A percentile compares a stretch with the other conserved stretches of the same genome.
Evolutionary conservation across 2,113 vertebrate genomes (phyloP).

Genomic region (Penelope pileata): DNA sequence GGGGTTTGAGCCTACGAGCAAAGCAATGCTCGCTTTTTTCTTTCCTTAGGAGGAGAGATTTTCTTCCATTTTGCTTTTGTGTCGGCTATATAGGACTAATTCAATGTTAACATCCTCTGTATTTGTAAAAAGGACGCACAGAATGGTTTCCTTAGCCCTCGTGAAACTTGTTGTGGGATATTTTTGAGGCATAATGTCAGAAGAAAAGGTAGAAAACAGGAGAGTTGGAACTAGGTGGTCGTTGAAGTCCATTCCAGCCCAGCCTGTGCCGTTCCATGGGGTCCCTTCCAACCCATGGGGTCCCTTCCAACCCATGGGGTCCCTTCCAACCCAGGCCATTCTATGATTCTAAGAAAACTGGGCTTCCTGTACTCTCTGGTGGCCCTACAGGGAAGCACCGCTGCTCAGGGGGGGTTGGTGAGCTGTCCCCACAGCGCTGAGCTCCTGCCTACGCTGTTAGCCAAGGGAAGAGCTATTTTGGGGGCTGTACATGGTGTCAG

Average conservation of each 20-base stretch:
- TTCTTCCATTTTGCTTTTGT: neutral
- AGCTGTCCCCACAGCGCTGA: neutral
- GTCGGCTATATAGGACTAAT: neutral
- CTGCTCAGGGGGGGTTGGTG: neutral
- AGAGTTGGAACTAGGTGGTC: no score
- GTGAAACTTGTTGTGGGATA: neutral
- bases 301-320: no score
- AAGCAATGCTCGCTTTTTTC: neutral
- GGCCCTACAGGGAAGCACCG: neutral
- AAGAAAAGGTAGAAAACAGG: no score
- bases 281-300: no score
- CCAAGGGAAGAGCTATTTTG: conserved; percentile 16
- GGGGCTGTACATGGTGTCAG: neutral
- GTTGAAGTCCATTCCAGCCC: no score
- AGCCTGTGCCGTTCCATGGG: no score
- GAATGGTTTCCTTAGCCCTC: neutral
- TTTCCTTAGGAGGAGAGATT: neutral
- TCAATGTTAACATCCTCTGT: neutral
- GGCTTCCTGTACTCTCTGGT: neutral
- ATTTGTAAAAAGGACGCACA: fast-evolving
- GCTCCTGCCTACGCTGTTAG: neutral
- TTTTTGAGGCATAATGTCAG: neutral
- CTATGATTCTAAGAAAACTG: no score
- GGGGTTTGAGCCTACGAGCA: neutral
- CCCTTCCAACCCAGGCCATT: no score